phyloP scores from a whole-genome alignment of 2,113 vertebrate species.

The Prionailurus bengalensis region DNA sequence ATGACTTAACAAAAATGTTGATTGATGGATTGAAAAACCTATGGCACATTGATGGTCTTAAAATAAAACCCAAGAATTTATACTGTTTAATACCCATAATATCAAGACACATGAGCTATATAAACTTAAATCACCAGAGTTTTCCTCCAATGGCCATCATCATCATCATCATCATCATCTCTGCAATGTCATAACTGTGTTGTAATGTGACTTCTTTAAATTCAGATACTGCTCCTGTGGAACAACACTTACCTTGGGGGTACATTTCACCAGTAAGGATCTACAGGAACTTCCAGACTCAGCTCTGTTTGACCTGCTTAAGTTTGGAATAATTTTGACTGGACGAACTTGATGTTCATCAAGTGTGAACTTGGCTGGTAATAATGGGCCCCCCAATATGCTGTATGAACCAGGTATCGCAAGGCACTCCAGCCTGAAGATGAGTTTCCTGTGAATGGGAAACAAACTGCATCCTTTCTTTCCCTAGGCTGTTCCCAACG shows the following conservation, averaged over 20 bases:
- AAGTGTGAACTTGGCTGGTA: neutral
- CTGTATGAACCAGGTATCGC: neutral
- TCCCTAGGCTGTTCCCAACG: neutral
- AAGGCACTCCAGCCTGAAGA: neutral
- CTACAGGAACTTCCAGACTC: neutral
- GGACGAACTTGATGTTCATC: neutral
- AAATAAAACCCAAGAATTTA: neutral
- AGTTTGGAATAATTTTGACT: neutral
- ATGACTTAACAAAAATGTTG: neutral
- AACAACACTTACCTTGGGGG: neutral
- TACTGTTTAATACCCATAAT: neutral
- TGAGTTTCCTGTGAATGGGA: neutral
- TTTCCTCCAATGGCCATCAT: neutral
- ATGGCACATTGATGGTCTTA: neutral
- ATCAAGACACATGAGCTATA: neutral
- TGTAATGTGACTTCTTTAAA: neutral
- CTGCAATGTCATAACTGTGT: neutral
- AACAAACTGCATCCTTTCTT: neutral
- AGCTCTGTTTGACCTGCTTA: neutral
- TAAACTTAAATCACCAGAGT: neutral
- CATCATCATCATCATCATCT: neutral
- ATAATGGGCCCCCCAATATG: neutral
- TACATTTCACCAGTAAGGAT: neutral
- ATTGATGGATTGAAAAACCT: neutral
- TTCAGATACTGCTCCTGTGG: neutral